These are phyloP conservation scores for Scaptomyza cyrtandrae DNA, from an alignment of 2,888 invertebrate species.

Conservation along the genomic window DNA sequence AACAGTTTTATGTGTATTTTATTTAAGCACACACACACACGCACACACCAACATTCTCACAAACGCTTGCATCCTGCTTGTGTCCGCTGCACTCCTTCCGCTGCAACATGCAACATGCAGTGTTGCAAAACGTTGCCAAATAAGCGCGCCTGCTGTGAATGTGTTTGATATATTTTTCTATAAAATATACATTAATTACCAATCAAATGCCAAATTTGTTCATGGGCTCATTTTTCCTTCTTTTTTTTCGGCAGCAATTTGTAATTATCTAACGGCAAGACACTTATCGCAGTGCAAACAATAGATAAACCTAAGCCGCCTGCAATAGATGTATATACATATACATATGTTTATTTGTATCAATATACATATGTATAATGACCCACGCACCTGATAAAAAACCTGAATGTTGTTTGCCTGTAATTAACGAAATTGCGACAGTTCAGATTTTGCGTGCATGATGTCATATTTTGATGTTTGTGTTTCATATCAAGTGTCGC, in stretches of 20 bases:
- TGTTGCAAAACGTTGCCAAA: slow-evolving; percentile 54
- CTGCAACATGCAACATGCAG: slow-evolving; percentile 45
- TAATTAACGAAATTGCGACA: slow-evolving; percentile 65
- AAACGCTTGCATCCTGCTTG: slow-evolving; percentile 10
- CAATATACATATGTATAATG: slow-evolving; percentile 10
- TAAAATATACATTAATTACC: slow-evolving; percentile 39
- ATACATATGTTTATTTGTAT: background rate
- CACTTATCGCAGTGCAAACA: slow-evolving; percentile 65
- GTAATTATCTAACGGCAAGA: slow-evolving; percentile 58
- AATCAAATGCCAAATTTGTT: slow-evolving; percentile 43
- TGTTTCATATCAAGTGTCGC: slow-evolving; percentile 52
- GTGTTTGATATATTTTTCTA: slow-evolving; percentile 8
- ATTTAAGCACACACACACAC: slow-evolving; percentile 5
- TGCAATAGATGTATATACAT: slow-evolving; percentile 6
- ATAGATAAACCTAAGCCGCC: slow-evolving; percentile 62
- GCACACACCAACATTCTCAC: background rate
- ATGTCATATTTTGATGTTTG: slow-evolving; percentile 58
- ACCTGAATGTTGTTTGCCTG: slow-evolving; percentile 39
- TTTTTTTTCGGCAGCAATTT: slow-evolving; percentile 18
- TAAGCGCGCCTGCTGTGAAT: slow-evolving; percentile 49
- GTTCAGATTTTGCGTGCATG: slow-evolving; percentile 54
- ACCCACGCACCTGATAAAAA: slow-evolving; percentile 60
- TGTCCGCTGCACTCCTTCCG: background rate
- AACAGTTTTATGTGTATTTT: slow-evolving; percentile 38
- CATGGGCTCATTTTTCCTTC: slow-evolving; percentile 34